Evolutionary conservation across 2,888 invertebrate species (phyloP), one percentile per base, ranked within the genome.

Genomic region (Tricholauxania praeusta): DNA sequence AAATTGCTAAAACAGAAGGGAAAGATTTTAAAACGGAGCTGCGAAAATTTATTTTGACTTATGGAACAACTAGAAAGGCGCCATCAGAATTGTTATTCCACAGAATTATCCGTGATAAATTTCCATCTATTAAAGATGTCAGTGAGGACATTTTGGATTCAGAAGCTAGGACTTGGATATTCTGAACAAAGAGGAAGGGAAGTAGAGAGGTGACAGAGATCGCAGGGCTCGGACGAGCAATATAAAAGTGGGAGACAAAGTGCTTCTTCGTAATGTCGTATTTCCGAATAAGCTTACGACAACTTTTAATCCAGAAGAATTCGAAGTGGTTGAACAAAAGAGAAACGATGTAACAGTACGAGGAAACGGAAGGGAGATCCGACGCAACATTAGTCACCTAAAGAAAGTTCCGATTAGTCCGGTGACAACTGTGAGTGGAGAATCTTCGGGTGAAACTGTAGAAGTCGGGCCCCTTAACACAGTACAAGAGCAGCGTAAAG

Each of bases 31-130:
- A 74, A 62, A 53, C 69, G 17, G 60, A 72, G 59, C 52, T 76
- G 12, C 62, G 66, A 15, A 64, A 74, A 17, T 75, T 73, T 49
- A 60, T 68, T 14, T 63, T 72, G 17, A 74, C 22, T 22, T 3
- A 22, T 22, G 22, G 22, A 22, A 22, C 22, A 22, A 22, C 22
- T 22, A 3, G 22, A 3, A 22, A 22, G 3, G 22, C 22, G 22
- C 22, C 22, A 22, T 22, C 22, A 22, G 22, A 22, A 22, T 22
- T 22, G 22, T 22, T 74, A 15, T 66, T 74, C 48, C 66, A 74
- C 39, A 47, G 75, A 47, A 66, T 70, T 12, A 76, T 76, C 57
- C 59, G 71, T 60, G 73, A 73, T 22, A 75, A 75, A 51, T 73
- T 75, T 60, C 66, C 73, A 60, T 72, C 65, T 57, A 51, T 72